These are phyloP conservation scores for Meandrina meandrites DNA, from an alignment of 92 coral and sea anemone species.

Conservation along the genomic window DNA sequence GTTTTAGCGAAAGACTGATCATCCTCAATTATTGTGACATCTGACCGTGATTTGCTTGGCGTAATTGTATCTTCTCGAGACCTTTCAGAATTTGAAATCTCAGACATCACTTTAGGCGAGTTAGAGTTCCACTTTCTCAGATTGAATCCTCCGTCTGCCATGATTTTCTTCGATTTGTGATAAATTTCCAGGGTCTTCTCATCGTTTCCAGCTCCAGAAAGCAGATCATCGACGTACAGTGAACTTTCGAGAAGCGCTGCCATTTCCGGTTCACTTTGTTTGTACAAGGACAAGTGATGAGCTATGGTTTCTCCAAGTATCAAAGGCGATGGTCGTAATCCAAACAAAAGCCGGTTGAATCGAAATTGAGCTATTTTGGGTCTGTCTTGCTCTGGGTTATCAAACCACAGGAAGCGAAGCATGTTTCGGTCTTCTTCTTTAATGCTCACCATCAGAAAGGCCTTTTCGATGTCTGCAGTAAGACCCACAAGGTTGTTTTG, in stretches of 20 bases:
- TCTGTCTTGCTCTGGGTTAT: constrained; percentile 18
- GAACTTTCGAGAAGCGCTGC: constrained; percentile 42
- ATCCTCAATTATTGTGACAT: constrained; percentile 31
- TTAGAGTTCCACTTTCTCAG: constrained; percentile 72
- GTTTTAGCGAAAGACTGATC: constrained; percentile 48
- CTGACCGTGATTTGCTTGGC: neutral
- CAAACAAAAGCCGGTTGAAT: constrained; percentile 61
- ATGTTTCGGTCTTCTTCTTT: constrained; percentile 54
- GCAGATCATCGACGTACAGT: constrained; percentile 55
- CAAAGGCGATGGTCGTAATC: constrained; percentile 61
- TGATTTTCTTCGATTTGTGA: constrained; percentile 30
- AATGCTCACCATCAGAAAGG: constrained; percentile 55
- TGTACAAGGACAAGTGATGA: constrained; percentile 45
- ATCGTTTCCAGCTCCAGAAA: constrained; percentile 51
- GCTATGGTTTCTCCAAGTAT: constrained; percentile 66
- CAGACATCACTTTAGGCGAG: constrained; percentile 16
- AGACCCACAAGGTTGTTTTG: constrained; percentile 28
- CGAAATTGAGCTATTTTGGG: constrained; percentile 31
- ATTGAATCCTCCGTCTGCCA: constrained; percentile 58
- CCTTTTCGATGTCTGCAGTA: constrained; percentile 51
- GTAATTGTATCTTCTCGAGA: constrained; percentile 17
- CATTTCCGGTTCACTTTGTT: constrained; percentile 51
- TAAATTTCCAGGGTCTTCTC: constrained; percentile 42
- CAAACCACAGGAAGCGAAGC: constrained; percentile 60
- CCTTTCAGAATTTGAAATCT: constrained; percentile 16